Percentiles rank a stretch among this genome's conserved stretches.
phyloP scores from a whole-genome alignment of 2,113 vertebrate genomes.

The Cryptoleucopteryx plumbea region DNA sequence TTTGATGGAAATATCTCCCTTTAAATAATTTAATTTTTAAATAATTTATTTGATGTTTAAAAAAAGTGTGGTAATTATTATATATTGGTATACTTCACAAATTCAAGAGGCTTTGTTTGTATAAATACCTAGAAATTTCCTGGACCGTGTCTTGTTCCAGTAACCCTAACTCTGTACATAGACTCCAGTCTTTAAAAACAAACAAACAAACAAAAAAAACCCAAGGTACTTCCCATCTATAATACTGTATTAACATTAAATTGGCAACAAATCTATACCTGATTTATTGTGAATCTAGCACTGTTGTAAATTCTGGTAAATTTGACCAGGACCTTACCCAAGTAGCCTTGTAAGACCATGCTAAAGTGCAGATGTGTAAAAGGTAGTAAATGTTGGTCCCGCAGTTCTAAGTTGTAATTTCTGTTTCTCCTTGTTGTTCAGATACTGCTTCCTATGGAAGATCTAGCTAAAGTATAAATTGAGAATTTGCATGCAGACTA shows the following conservation, averaged over 20 bases:
- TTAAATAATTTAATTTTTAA: not conserved
- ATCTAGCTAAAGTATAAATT: not conserved
- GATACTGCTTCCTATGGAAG: not conserved
- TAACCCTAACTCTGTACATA: not conserved
- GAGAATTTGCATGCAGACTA: not conserved
- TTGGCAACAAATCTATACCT: not conserved
- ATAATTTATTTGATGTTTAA: no score
- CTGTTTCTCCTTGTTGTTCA: not conserved
- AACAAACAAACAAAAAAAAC: not conserved
- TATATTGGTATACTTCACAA: not conserved
- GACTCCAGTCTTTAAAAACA: not conserved
- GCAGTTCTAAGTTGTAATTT: not conserved
- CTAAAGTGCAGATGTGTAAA: not conserved
- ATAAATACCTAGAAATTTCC: not conserved
- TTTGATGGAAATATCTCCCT: not conserved
- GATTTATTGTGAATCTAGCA: not conserved
- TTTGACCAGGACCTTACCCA: not conserved
- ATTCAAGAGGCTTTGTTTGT: not conserved
- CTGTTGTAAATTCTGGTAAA: not conserved
- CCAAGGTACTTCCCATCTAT: not conserved
- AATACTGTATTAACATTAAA: not conserved
- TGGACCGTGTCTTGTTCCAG: not conserved
- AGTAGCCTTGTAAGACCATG: fast-evolving
- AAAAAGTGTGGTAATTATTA: not conserved
- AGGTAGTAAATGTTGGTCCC: not conserved